Evolutionary conservation across 2,797 vertebrate species (phyloP), one percentile per base, ranked within the genome.

Genomic region (Takifugu ocellatus): DNA sequence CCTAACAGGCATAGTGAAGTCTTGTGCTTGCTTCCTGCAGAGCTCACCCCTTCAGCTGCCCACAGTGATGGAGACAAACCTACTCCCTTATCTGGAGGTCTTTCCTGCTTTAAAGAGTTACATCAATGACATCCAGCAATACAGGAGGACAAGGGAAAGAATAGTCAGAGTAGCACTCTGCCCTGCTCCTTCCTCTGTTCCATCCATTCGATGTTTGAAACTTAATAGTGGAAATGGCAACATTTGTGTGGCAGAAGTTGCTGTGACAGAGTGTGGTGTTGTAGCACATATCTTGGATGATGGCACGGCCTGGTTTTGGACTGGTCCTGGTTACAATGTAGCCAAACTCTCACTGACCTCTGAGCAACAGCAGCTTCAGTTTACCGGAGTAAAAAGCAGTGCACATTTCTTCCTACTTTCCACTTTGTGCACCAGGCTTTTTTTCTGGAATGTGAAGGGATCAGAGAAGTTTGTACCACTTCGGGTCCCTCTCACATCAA

Each of bases 261-360:
- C 86, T 8, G 73, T 46, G 31, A 71, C 82, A 39, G 66, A 75
- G 25, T 70, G 66, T 1, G 81, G 81, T 25, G 16, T 63, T 14
- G 55, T 86, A 0, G 73, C 49, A 2, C 51, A 69, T 68, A n/a
- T 84, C 24, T 68, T 49, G 42, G 61, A 70, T 51, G 67, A 90
- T 25, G 88, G 90, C 6, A 76, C 75, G 36, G 83, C 81, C n/a
- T 92, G 87, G 86, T 36, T 90, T 49, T 90, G 90, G 86, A 84
- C 71, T 44, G 63, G 65, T 29, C 43, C 21, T 0, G 66, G 80
- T 16, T 61, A 53, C 1, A 60, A 70, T 10, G 24, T 83, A 2
- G 71, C 60, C 25, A 69, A 71, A 33, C 66, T 90, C 3, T 82
- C 59, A 3, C 66, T 85, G 27, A 73, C 36, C 61, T 54, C 60